Evolutionary conservation across 2,888 invertebrate genomes (phyloP).

Genomic region (Epistrophe grossulariae): DNA sequence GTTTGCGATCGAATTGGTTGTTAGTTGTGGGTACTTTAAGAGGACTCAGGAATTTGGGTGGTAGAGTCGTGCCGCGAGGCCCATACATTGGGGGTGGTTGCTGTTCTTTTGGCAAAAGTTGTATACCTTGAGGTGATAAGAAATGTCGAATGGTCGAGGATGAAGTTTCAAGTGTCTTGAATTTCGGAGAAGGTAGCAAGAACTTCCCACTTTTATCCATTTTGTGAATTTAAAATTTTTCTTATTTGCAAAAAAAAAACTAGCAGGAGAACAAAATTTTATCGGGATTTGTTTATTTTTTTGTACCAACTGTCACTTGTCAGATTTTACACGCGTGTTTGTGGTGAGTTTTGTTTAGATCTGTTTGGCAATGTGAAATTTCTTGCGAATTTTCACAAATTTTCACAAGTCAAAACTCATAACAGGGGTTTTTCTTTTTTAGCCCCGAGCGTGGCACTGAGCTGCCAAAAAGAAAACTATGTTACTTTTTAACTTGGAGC

Average conservation of each 20-base stretch:
- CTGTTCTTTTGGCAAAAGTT: slow-evolving; percentile 80
- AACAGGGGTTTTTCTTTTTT: too few species aligned
- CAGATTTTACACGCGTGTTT: slow-evolving; percentile 10
- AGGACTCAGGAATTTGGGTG: slow-evolving; percentile 79
- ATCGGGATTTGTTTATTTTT: slow-evolving; percentile 56
- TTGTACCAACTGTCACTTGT: slow-evolving; percentile 40
- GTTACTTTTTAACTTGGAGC: too few species aligned
- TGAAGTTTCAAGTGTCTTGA: slow-evolving; percentile 70
- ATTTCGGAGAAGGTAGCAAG: slow-evolving; percentile 80
- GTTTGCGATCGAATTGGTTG: slow-evolving; percentile 38
- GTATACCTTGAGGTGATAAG: slow-evolving; percentile 82
- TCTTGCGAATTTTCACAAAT: too few species aligned
- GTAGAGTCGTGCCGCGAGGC: slow-evolving; percentile 81
- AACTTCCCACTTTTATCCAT: slow-evolving; percentile 80
- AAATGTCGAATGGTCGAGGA: slow-evolving; percentile 77
- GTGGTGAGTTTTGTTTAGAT: slow-evolving; percentile 21
- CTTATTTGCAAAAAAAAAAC: neutral
- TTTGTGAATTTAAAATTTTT: neutral
- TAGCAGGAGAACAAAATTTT: neutral
- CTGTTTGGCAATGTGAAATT: too few species aligned
- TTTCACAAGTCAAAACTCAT: too few species aligned
- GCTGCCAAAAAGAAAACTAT: too few species aligned
- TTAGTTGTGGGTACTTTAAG: slow-evolving; percentile 16
- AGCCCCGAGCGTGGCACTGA: too few species aligned
- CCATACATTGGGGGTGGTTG: slow-evolving; percentile 84